Percentiles rank a stretch among this genome's conserved stretches.
These are phyloP conservation scores for Drosophila nannoptera DNA, from an alignment of 1,140 invertebrate species.

Conservation along the genomic window DNA sequence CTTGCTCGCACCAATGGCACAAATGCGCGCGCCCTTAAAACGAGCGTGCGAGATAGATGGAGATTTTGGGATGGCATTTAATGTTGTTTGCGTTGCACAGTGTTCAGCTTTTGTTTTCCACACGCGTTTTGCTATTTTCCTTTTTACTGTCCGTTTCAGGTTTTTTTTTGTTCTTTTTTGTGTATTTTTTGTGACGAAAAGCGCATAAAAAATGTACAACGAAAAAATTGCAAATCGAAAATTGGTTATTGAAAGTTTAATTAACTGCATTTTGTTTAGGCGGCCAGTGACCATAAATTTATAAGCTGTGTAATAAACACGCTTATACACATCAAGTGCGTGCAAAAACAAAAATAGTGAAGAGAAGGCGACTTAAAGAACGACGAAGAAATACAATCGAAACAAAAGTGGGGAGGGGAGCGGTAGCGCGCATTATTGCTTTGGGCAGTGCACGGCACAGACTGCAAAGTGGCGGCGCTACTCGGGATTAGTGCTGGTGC, in stretches of 20 bases:
- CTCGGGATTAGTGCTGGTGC: slow-evolving; percentile 67
- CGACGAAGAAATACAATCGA: slow-evolving; percentile 36
- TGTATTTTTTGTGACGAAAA: slow-evolving; percentile 69
- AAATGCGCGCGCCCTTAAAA: slow-evolving; percentile 68
- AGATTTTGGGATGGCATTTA: slow-evolving; percentile 49
- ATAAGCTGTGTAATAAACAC: slow-evolving; percentile 3
- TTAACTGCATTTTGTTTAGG: slow-evolving; percentile 24
- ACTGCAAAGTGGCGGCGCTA: slow-evolving; percentile 76
- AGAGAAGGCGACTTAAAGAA: slow-evolving; percentile 31
- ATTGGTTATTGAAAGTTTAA: slow-evolving; percentile 12
- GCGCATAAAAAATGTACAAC: slow-evolving; percentile 60
- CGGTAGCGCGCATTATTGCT: slow-evolving; percentile 54
- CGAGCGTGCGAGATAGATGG: slow-evolving; percentile 62
- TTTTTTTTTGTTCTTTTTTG: slow-evolving; percentile 65
- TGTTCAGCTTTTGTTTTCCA: slow-evolving; percentile 41
- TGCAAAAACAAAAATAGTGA: slow-evolving; percentile 50
- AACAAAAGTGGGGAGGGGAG: slow-evolving; percentile 23
- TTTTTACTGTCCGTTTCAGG: slow-evolving; percentile 40
- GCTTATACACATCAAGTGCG: slow-evolving; percentile 47
- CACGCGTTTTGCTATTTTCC: slow-evolving; percentile 62
- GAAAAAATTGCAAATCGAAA: slow-evolving; percentile 41
- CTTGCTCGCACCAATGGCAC: slow-evolving; percentile 51
- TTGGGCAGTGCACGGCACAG: slow-evolving; percentile 59
- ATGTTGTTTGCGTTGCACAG: slow-evolving; percentile 44
- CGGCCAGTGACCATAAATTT: slow-evolving; percentile 24